Conservation (phyloP, 2,797 vertebrate genomes). For the Tenualosa ilisha region DNA sequence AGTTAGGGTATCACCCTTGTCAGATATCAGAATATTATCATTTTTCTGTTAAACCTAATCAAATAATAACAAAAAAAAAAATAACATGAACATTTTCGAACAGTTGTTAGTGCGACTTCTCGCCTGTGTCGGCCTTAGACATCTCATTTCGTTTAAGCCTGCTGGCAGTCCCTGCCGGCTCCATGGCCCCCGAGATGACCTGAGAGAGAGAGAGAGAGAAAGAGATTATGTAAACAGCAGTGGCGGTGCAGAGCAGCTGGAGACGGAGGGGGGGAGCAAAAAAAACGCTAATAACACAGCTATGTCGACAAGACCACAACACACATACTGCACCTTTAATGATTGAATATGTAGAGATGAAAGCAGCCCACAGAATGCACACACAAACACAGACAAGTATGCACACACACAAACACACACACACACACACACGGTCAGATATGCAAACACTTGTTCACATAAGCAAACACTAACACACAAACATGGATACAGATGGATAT, state of each 20-base stretch:
- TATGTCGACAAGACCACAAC: not conserved
- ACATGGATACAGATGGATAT: not conserved
- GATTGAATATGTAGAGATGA: constrained; percentile 8
- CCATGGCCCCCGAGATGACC: not conserved
- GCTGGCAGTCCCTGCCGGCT: not conserved
- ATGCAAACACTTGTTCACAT: not conserved
- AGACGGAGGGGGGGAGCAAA: not conserved
- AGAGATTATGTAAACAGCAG: not conserved
- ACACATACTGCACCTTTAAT: not conserved
- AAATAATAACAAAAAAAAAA: too few relatives aligned
- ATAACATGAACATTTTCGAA: not conserved
- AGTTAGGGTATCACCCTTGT: not conserved
- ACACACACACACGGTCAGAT: not conserved
- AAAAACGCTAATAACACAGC: not conserved
- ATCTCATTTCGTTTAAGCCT: not conserved
- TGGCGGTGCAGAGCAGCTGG: not conserved
- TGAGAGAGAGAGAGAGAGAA: not conserved
- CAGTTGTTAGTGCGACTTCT: not conserved
- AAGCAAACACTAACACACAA: not conserved
- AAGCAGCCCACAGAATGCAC: not conserved
- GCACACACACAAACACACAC: not conserved
- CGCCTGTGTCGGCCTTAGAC: not conserved
- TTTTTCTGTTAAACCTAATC: not conserved
- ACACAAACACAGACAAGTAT: not conserved
- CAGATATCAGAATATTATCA: not conserved